phyloP scores from a whole-genome alignment of 2,113 vertebrate species.

The Syngnathus typhle region DNA sequence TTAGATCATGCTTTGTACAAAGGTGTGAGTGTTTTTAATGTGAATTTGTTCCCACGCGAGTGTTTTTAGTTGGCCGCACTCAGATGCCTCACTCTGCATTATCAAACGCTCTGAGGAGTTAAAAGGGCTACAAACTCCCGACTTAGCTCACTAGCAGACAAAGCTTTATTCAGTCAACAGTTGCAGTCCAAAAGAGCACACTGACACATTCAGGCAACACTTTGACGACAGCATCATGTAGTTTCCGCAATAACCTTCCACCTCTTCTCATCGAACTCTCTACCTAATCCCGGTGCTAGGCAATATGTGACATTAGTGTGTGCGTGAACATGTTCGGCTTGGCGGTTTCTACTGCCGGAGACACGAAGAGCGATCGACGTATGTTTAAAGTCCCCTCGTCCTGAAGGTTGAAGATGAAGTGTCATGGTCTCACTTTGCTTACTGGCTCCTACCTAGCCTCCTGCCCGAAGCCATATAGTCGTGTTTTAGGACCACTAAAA shows the following conservation, averaged over 20 bases:
- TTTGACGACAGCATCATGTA: conserved; percentile 24
- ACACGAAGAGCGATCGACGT: conserved; percentile 22
- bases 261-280: conserved; percentile 19
- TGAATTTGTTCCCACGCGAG: conserved; percentile 41
- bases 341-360: conserved; percentile 34
- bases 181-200: conserved; percentile 5
- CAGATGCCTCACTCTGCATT: conserved; percentile 48
- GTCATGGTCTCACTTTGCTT: conserved; percentile 14
- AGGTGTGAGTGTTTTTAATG: conserved; percentile 52
- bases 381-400: conserved; percentile 27
- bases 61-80: conserved; percentile 49
- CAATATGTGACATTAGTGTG: conserved; percentile 24
- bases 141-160: conserved; percentile 29
- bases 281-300: conserved; percentile 34
- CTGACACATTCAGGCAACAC: conserved; percentile 18
- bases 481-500: neutral
- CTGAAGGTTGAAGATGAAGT: conserved; percentile 13
- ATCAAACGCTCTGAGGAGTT: conserved; percentile 23
- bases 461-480: neutral
- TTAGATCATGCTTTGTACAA: conserved; percentile 51
- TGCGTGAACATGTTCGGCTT: conserved; percentile 23
- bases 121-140: conserved; percentile 61
- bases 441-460: neutral
- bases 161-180: conserved; percentile 15
- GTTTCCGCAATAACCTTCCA: conserved; percentile 32